Conservation (phyloP, 1,140 invertebrate species). For the Mesaphorura yosii region DNA sequence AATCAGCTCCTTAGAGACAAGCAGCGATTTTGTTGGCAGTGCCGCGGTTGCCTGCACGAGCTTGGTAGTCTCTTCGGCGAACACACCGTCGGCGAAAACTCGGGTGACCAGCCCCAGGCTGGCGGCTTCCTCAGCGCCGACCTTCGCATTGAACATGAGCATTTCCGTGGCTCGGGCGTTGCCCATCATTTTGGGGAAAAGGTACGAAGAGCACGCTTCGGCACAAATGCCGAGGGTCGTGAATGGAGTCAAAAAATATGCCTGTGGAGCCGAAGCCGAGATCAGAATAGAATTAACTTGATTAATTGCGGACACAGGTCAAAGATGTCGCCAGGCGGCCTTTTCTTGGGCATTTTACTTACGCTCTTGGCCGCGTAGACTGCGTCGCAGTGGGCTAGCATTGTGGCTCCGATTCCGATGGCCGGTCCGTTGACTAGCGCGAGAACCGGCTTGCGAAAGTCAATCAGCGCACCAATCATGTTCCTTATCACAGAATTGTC, state of each 20-base stretch:
- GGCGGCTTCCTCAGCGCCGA: slow-evolving; percentile 60
- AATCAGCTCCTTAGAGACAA: neutral
- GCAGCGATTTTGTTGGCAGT: slow-evolving; percentile 28
- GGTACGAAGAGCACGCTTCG: slow-evolving; percentile 21
- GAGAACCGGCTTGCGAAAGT: slow-evolving; percentile 77
- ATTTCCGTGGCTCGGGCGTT: slow-evolving; percentile 54
- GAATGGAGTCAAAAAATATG: slow-evolving; percentile 47
- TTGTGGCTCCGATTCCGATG: slow-evolving; percentile 75
- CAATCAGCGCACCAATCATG: slow-evolving; percentile 67
- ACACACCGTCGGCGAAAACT: slow-evolving; percentile 47
- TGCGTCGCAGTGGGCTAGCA: slow-evolving; percentile 71
- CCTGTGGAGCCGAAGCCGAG: slow-evolving; percentile 32
- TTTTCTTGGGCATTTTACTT: too few relatives aligned
- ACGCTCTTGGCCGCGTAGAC: slow-evolving; percentile 68
- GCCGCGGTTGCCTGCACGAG: slow-evolving; percentile 40
- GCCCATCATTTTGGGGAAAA: slow-evolving; percentile 22
- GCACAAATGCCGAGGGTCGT: slow-evolving; percentile 42
- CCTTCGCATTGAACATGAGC: slow-evolving; percentile 63
- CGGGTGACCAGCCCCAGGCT: slow-evolving; percentile 57
- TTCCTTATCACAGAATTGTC: slow-evolving; percentile 37
- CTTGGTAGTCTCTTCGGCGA: slow-evolving; percentile 47
- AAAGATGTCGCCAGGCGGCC: too few relatives aligned
- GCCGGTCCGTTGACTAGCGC: slow-evolving; percentile 86
- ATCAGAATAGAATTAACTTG: slow-evolving; percentile 1
- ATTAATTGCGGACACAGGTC: neutral